A percentile compares a stretch with the other conserved stretches of the same genome.
Conservation (phyloP, 1,140 invertebrate species). For the Laupala kohalensis region DNA sequence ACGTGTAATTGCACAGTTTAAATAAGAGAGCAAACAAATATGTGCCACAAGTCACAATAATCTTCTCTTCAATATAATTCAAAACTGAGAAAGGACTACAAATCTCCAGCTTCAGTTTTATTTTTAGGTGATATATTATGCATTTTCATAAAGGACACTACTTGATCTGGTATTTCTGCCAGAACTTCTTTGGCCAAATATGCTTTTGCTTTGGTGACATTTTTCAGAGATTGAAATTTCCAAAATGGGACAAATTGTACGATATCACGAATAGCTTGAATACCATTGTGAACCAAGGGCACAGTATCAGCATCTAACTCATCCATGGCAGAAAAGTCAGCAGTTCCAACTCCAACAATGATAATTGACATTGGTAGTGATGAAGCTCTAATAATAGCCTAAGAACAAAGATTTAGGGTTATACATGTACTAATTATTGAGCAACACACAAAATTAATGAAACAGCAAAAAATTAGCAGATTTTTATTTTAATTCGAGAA, state of each 20-base stretch:
- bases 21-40: not conserved
- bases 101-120: not conserved
- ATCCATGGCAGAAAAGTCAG: conserved; percentile 34
- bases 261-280: conserved; percentile 27
- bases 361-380: conserved; percentile 33
- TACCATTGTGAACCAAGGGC: conserved; percentile 22
- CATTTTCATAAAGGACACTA: conserved; percentile 44
- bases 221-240: conserved; percentile 16
- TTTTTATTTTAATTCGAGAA: too few species aligned
- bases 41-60: not conserved
- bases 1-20: not conserved
- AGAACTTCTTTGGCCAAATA: conserved; percentile 25
- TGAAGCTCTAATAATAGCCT: conserved; percentile 29
- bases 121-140: not conserved
- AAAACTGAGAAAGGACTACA: too few species aligned
- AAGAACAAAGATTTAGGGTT: too few species aligned
- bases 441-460: too few species aligned
- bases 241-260: conserved; percentile 31
- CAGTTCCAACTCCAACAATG: conserved; percentile 42
- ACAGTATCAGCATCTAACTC: conserved; percentile 29
- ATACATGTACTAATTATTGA: too few species aligned
- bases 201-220: conserved; percentile 15
- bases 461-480: too few species aligned
- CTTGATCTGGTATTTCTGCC: conserved; percentile 45
- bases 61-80: too few species aligned